A percentile compares a stretch with the other conserved stretches of the same genome.
Conservation (phyloP, 2,797 vertebrate genomes). For the Parotocinclus haroldoi region DNA sequence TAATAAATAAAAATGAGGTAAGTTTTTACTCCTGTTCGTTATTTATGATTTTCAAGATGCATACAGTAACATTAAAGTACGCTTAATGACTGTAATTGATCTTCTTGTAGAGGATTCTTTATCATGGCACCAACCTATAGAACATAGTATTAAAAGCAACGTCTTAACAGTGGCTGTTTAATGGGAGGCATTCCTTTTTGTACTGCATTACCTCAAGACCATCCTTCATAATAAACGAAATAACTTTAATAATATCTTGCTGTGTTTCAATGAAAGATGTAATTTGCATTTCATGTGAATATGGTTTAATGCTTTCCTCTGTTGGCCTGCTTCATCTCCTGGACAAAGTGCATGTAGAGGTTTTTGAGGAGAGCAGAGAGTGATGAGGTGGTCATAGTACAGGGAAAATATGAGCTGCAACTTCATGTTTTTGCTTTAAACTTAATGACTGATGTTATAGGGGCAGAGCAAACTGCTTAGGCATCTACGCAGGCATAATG, state of each 20-base stretch:
- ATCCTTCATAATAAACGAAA: slow-evolving; percentile 7
- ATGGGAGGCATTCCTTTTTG: neutral
- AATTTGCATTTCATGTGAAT: slow-evolving; percentile 28
- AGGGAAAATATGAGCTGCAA: slow-evolving; percentile 39
- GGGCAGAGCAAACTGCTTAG: slow-evolving; percentile 37
- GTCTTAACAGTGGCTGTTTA: neutral
- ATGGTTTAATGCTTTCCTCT: slow-evolving; percentile 23
- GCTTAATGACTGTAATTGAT: slow-evolving; percentile 1
- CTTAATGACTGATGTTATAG: slow-evolving; percentile 45
- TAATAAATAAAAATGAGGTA: neutral
- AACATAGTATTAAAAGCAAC: slow-evolving; percentile 5
- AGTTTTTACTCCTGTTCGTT: slow-evolving; percentile 4
- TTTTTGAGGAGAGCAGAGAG: slow-evolving; percentile 13
- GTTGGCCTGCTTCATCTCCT: slow-evolving; percentile 21
- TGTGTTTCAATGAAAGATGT: slow-evolving; percentile 11
- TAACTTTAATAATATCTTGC: slow-evolving; percentile 12
- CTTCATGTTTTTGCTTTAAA: slow-evolving; percentile 42
- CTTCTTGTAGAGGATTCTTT: neutral
- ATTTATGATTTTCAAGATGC: slow-evolving; percentile 30
- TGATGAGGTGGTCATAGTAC: slow-evolving; percentile 38
- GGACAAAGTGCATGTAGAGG: slow-evolving; percentile 8
- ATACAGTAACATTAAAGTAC: slow-evolving; percentile 6
- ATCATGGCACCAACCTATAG: neutral
- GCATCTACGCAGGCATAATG: slow-evolving; percentile 43
- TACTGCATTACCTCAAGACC: slow-evolving; percentile 1